Evolutionary conservation across 2,888 invertebrate genomes (phyloP).

Genomic region (Cerceris rybyensis): DNA sequence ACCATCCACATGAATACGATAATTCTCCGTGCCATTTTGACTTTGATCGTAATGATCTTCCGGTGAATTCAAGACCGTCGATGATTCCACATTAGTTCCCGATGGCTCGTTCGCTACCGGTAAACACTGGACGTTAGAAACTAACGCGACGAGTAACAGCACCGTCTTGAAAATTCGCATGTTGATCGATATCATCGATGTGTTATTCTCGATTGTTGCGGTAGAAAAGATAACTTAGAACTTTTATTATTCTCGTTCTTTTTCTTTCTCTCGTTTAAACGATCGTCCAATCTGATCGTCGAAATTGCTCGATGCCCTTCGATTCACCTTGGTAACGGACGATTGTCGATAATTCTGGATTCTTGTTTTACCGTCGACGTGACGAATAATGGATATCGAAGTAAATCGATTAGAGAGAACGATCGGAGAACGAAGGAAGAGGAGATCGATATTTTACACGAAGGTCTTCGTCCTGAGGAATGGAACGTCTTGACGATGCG

Average conservation of each 20-base stretch:
- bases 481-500: conserved; percentile 64
- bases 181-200: conserved; percentile 70
- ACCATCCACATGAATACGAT: conserved; percentile 87
- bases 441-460: neutral
- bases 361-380: neutral
- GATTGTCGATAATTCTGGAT: too few species aligned
- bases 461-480: conserved; percentile 10
- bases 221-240: neutral
- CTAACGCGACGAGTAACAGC: conserved; percentile 48
- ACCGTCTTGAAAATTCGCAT: conserved; percentile 74
- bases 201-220: neutral
- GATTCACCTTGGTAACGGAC: too few species aligned
- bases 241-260: neutral
- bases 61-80: conserved; percentile 1
- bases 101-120: conserved; percentile 42
- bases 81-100: conserved; percentile 11
- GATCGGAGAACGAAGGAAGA: conserved; percentile 1
- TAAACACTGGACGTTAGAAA: conserved; percentile 32
- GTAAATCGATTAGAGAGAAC: too few species aligned
- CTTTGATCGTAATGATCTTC: conserved; percentile 86
- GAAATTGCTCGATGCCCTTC: neutral
- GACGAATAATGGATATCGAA: neutral
- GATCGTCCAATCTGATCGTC: neutral
- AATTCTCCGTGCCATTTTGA: conserved; percentile 91
- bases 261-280: neutral